A percentile compares a stretch with the other conserved stretches of the same genome.
Evolutionary conservation across 2,113 vertebrate genomes (phyloP).

Genomic region (Ctenodactylus gundi): DNA sequence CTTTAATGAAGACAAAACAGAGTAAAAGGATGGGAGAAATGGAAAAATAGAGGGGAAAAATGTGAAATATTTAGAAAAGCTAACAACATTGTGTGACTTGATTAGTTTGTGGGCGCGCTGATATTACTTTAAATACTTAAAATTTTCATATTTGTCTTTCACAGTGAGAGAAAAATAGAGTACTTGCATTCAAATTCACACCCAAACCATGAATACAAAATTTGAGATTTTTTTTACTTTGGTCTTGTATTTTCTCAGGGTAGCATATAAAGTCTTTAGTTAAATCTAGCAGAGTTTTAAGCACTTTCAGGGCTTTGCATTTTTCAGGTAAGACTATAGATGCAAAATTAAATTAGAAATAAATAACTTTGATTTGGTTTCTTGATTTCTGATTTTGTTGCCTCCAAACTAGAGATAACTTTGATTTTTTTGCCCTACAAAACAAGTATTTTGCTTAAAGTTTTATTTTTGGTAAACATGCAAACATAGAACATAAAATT

Average conservation of each 20-base stretch:
- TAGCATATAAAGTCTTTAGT: neutral
- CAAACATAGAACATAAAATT: neutral
- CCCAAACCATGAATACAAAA: neutral
- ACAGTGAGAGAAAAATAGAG: conserved; percentile 17
- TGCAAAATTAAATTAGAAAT: neutral
- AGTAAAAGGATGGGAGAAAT: conserved; percentile 3
- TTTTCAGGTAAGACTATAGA: conserved; percentile 2
- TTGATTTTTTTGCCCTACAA: neutral
- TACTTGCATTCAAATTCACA: conserved; percentile 11
- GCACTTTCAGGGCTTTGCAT: neutral
- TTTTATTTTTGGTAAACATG: conserved; percentile 14
- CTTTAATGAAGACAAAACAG: neutral
- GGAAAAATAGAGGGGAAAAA: neutral
- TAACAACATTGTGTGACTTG: neutral
- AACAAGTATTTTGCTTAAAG: conserved; percentile 23
- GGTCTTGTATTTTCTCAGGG: neutral
- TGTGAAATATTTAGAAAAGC: neutral
- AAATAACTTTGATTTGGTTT: neutral
- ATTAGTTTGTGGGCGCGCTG: neutral
- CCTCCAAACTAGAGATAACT: no score
- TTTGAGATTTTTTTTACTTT: neutral
- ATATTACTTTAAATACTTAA: conserved; percentile 3
- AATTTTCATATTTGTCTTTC: conserved; percentile 31
- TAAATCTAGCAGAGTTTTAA: conserved; percentile 29
- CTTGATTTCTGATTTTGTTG: no score